These are phyloP conservation scores for Conomelus anceps DNA, from an alignment of 2,888 invertebrate species.

Conservation along the genomic window DNA sequence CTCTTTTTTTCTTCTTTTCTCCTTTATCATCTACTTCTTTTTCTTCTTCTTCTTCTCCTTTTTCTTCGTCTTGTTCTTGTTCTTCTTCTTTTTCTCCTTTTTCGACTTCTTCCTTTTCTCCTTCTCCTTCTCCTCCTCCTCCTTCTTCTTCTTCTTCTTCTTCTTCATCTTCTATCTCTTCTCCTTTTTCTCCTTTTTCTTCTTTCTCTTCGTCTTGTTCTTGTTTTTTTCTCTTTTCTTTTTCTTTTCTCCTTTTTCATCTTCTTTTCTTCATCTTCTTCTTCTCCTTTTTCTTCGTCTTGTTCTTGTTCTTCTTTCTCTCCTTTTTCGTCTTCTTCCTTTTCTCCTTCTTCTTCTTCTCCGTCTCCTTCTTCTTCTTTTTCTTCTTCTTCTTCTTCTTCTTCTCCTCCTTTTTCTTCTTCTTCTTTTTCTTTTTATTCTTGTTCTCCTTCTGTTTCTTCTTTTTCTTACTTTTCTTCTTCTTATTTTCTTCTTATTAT, in stretches of 20 bases:
- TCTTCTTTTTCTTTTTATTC: not conserved
- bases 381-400: no score
- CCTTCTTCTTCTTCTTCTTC: not conserved
- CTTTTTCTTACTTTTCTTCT: not conserved
- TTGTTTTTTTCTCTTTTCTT: no score
- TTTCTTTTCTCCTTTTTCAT: not conserved
- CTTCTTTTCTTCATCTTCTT: not conserved
- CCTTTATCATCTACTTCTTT: not conserved
- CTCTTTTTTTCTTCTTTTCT: not conserved
- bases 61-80: not conserved
- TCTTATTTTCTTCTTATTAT: not conserved
- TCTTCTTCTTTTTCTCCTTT: not conserved
- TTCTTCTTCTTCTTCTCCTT: not conserved
- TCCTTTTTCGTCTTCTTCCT: no score
- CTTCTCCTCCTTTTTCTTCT: no score
- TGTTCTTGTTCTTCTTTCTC: not conserved
- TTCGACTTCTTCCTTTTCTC: no score
- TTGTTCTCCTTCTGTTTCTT: not conserved
- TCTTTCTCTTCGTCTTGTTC: not conserved
- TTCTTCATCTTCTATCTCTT: not conserved
- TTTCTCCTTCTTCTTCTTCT: no score
- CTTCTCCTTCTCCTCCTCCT: no score
- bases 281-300: not conserved
- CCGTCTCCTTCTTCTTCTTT: not conserved
- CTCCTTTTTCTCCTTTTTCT: not conserved